Conservation (phyloP, 2,888 invertebrate genomes). For the Eristalinus aeneus region DNA sequence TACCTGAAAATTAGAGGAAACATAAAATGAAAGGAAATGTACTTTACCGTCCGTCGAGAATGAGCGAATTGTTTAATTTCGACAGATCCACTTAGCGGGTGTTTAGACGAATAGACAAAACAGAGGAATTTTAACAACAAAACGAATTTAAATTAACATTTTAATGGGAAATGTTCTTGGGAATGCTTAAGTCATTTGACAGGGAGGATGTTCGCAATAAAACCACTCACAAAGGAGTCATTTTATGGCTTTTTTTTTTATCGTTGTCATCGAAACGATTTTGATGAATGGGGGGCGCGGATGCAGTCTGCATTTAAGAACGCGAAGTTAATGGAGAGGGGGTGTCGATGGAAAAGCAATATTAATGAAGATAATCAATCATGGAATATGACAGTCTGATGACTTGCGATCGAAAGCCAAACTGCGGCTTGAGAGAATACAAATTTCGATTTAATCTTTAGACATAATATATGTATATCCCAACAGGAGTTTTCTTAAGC, state of each 20-base stretch:
- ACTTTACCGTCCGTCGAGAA: background rate
- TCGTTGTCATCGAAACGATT: background rate
- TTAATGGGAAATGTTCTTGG: background rate
- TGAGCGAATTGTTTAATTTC: constrained; percentile 7
- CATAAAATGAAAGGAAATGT: background rate
- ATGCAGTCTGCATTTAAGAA: background rate
- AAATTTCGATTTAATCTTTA: no score
- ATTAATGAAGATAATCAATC: no score
- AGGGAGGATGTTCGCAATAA: background rate
- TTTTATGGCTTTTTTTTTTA: background rate
- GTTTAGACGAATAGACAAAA: background rate
- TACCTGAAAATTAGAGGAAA: background rate
- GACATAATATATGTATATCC: no score
- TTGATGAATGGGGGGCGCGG: background rate
- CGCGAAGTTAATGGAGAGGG: no score
- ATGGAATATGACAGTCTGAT: no score
- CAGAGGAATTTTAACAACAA: background rate
- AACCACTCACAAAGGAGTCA: background rate
- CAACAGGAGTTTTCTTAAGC: no score
- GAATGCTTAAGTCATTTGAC: background rate
- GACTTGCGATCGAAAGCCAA: no score
- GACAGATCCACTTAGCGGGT: background rate
- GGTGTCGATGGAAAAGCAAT: no score
- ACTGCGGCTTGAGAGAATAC: no score
- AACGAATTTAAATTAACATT: background rate